Conservation (phyloP, 2,888 invertebrate genomes). For the Hypselothyrea guttata region DNA sequence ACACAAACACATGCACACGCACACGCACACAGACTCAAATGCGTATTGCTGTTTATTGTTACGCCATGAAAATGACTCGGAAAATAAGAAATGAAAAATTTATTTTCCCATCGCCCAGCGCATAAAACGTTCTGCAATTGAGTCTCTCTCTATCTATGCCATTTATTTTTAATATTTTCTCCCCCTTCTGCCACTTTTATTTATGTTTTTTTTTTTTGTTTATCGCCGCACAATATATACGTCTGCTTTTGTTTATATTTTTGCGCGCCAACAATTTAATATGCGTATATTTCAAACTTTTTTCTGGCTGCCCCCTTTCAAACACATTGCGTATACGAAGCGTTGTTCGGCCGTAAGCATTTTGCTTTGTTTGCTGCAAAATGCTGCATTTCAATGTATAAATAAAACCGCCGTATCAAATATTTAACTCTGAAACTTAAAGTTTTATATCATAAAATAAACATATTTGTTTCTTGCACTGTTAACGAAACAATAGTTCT, state of each 20-base stretch:
- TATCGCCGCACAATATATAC: slow-evolving; percentile 15
- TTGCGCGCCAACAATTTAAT: slow-evolving; percentile 38
- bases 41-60: slow-evolving; percentile 57
- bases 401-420: no score
- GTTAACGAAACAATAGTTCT: no score
- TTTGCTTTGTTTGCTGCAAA: background rate
- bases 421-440: no score
- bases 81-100: slow-evolving; percentile 72
- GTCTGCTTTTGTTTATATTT: slow-evolving; percentile 50
- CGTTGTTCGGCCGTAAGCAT: slow-evolving; percentile 13
- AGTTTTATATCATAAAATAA: no score
- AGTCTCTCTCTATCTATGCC: slow-evolving; percentile 18
- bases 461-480: no score
- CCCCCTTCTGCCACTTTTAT: background rate
- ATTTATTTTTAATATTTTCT: slow-evolving; percentile 32
- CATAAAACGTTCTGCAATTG: slow-evolving; percentile 39
- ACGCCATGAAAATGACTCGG: slow-evolving; percentile 61
- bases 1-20: slow-evolving; percentile 4
- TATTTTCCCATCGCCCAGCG: slow-evolving; percentile 48
- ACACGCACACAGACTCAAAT: slow-evolving; percentile 5
- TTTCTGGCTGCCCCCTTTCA: background rate
- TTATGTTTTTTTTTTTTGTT: background rate
- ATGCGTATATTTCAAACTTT: background rate
- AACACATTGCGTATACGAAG: slow-evolving; percentile 24
- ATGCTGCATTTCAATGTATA: background rate